Base-by-base conservation (phyloP, 2,797 vertebrate species). In the Oryzias dopingdopingensis region DNA sequence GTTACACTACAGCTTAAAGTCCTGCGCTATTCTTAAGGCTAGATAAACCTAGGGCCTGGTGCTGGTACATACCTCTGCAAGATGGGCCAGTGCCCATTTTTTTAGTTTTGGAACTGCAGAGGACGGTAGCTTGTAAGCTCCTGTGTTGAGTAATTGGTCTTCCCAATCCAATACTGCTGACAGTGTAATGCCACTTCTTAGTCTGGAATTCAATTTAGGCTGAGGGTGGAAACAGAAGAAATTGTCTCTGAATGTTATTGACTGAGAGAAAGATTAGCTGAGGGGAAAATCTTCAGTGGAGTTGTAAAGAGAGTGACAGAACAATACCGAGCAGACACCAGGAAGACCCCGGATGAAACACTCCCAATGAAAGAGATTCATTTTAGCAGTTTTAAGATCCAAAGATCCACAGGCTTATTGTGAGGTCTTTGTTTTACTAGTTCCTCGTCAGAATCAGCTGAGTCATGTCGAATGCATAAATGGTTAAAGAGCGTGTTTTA, bases 171-270 rank as follows among this genome's bases (percentile, higher is more conserved):
- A 59, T 65, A 58, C 64, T 62, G 77, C 77, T 70, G 75, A 77
- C 58, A 52, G 55, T 45, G 24, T 22, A 16, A 23, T 24, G 48
- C 29, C 49, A 47, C 62, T 18, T 76, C 57, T 80, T 15, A 49
- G 45, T 70, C 72, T 76, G 76, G 59, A 70, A 83, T 85, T 75
- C 53, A 65, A 79, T 86, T 82, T 63, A 59, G 45, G 26, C 44
- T 23, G 15, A 70, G 68, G 60, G 70, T 60, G 56, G 42, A 68
- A 79, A 74, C 51, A 45, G 70, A 68, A 46, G 74, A 72, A 66
- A 58, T 73, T 79, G 72, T 77, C 54, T 58, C 43, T 59, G 77
- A 79, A 76, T 78, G 59, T 77, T 86, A 82, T 82, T 82, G 84
- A 86, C 65, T 81, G 41, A 44, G 45, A 54, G 47, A 51, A 70